phyloP scores from a whole-genome alignment of 2,888 invertebrate genomes.

The Amphipyra tragopoginis region DNA sequence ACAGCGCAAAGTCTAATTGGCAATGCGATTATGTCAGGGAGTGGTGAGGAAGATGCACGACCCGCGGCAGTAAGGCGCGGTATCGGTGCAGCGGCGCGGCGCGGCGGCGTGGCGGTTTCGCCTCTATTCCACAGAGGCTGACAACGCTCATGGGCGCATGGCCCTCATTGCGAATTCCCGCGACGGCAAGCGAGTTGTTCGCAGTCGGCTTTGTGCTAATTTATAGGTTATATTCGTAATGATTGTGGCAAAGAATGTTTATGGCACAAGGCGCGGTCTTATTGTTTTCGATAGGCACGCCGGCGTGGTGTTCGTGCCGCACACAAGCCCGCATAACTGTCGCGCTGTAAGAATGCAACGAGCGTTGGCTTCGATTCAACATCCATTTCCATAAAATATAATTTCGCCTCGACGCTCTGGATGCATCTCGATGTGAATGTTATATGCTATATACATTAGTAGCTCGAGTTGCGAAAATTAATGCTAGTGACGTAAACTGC shows the following conservation, averaged over 20 bases:
- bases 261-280: conserved; percentile 86
- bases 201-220: conserved; percentile 82
- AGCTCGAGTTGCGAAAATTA: conserved; percentile 70
- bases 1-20: conserved; percentile 71
- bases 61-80: neutral
- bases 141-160: conserved; percentile 52
- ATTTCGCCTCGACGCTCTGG: conserved; percentile 77
- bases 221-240: conserved; percentile 88
- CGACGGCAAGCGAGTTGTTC: conserved; percentile 72
- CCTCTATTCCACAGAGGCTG: conserved; percentile 67
- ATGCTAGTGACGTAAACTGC: conserved; percentile 66
- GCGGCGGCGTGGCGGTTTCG: conserved; percentile 35
- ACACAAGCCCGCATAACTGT: conserved; percentile 83
- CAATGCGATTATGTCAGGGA: conserved; percentile 44
- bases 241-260: conserved; percentile 88
- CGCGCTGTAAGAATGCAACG: conserved; percentile 79
- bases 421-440: conserved; percentile 77
- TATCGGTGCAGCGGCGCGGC: conserved; percentile 1
- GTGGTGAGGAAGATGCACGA: conserved; percentile 3
- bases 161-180: conserved; percentile 80
- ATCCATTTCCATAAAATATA: conserved; percentile 87
- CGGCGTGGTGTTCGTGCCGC: conserved; percentile 72
- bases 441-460: conserved; percentile 66
- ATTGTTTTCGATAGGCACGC: conserved; percentile 84
- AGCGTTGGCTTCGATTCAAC: conserved; percentile 84